A percentile compares a stretch with the other conserved stretches of the same genome.
These are phyloP conservation scores for Isichthys henryi DNA, from an alignment of 2,113 vertebrate genomes.

Conservation along the genomic window DNA sequence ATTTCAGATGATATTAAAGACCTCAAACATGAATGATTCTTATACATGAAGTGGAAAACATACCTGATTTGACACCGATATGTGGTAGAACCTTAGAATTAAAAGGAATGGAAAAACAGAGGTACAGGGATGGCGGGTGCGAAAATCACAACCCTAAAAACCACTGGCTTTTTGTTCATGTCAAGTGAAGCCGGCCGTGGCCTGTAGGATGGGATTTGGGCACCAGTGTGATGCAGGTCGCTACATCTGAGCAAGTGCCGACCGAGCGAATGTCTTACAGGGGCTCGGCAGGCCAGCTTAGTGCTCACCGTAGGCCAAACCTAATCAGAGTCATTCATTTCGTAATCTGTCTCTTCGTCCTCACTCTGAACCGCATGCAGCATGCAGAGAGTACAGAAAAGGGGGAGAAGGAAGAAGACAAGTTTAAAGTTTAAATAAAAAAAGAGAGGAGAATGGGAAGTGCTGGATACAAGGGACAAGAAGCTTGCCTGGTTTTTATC, in stretches of 20 bases:
- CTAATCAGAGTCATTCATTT: constrained; percentile 85
- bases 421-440: constrained; percentile 30
- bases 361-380: constrained; percentile 71
- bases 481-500: background rate
- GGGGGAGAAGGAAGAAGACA: constrained; percentile 44
- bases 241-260: background rate
- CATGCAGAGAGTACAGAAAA: constrained; percentile 60
- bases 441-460: constrained; percentile 5
- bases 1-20: background rate
- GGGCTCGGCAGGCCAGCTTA: constrained; percentile 47
- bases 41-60: background rate
- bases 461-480: background rate
- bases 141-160: background rate
- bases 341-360: constrained; percentile 74
- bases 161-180: background rate
- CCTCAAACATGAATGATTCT: background rate
- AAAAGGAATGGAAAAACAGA: background rate
- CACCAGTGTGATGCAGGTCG: no score
- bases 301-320: constrained; percentile 72
- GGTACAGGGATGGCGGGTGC: background rate
- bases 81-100: background rate
- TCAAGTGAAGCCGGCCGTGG: background rate
- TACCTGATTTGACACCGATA: background rate
- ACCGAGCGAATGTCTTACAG: constrained; percentile 25
- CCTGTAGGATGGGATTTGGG: background rate